Base-by-base conservation (phyloP, 2,797 vertebrate species). In the Paedocypris micromegethes region DNA sequence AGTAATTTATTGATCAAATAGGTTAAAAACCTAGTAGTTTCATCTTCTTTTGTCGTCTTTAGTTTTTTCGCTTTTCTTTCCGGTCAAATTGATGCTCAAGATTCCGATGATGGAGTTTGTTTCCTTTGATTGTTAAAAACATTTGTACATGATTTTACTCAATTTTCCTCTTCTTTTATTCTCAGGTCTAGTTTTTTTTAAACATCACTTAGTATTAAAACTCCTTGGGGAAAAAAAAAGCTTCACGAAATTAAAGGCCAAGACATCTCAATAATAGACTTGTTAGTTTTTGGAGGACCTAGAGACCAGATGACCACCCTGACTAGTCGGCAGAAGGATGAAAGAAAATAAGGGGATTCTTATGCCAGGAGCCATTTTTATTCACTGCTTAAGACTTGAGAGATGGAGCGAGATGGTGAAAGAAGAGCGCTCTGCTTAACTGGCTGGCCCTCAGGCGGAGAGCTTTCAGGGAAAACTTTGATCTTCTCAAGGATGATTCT, bases 361-460 rank as follows among this genome's bases (percentile, higher is more conserved):
- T 38, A 57, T 70, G 41, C 68, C 53, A 63, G 47, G 38, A 42
- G 53, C 47, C 45, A 2, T 64, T 70, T 50, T 59, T 8, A 50
- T 49, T 40, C 6, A 56, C 44, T 70, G 46, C 64, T 64, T 51
- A 64, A 45, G 59, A 63, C 60, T 60, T 63, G 46, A 43, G 23
- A 58, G 41, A 58, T 57, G 47, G 39, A 70, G 39, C 2, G 53
- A 64, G 48, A 53, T 40, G 53, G 58, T 8, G 60, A 70, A 42
- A 41, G 47, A 64, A 50, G 60, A 40, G 41, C 48, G 37, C 46
- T 63, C 9, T 56, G 42, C 41, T 65, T 64, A 43, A 79, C 74
- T 76, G 80, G 68, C 70, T 80, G 72, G 52, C 79, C 84, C 82
- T 62, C 77, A 81, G 85, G 84, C 84, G 63, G 70, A 80, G 75